Conservation (phyloP, 2,888 invertebrate species). For the Embidobia sp. region DNA sequence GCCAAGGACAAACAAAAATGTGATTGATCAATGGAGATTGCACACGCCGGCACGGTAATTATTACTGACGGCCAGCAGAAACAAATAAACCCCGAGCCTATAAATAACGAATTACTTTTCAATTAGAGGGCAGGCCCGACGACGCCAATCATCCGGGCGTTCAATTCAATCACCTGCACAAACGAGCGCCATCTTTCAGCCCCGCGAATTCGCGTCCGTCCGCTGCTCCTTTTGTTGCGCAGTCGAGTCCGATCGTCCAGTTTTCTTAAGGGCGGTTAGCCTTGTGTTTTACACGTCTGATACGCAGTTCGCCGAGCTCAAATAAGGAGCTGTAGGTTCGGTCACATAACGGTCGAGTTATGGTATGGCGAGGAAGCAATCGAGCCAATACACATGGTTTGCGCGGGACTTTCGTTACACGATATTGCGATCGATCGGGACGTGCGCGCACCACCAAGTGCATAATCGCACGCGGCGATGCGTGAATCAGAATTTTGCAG, state of each 20-base stretch:
- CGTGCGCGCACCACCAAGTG: constrained; percentile 33
- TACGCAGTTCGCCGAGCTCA: constrained; percentile 48
- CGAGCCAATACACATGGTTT: constrained; percentile 52
- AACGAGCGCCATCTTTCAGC: too few species aligned
- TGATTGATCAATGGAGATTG: constrained; percentile 45
- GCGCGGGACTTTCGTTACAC: constrained; percentile 43
- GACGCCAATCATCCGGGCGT: constrained; percentile 5
- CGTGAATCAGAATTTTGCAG: constrained; percentile 34
- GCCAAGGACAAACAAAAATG: constrained; percentile 33
- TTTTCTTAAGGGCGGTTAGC: constrained; percentile 41
- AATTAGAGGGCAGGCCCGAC: constrained; percentile 22
- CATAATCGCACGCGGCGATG: constrained; percentile 44
- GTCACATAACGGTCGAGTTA: constrained; percentile 81
- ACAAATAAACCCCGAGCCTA: constrained; percentile 21
- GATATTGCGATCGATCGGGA: constrained; percentile 27
- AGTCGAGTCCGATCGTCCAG: too few species aligned
- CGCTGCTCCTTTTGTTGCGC: too few species aligned
- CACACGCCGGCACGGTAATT: constrained; percentile 18
- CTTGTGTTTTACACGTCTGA: constrained; percentile 19
- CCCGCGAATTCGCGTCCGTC: too few species aligned
- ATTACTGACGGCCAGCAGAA: constrained; percentile 18
- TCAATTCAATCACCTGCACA: constrained; percentile 24
- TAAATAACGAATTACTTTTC: constrained; percentile 42
- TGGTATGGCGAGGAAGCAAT: constrained; percentile 75
- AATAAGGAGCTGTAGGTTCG: constrained; percentile 70